phyloP scores from a whole-genome alignment of 2,888 invertebrate species.

The Amphipoea lucens region DNA sequence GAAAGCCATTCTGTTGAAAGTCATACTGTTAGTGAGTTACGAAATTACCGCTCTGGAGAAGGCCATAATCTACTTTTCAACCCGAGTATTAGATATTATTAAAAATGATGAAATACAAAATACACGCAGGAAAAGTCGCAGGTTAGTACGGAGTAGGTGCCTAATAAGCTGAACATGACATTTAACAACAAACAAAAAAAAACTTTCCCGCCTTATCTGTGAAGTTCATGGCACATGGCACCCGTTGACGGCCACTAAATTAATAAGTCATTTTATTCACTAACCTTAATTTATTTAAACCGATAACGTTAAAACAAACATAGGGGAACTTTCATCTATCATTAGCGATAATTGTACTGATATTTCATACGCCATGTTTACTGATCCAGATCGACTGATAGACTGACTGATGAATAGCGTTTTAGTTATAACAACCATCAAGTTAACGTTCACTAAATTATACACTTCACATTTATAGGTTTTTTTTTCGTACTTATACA shows the following conservation, averaged over 20 bases:
- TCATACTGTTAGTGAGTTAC: too few species aligned
- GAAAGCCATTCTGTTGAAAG: too few species aligned
- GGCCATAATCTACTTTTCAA: too few species aligned
- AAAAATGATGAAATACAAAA: too few species aligned
- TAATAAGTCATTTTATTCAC: constrained; percentile 5
- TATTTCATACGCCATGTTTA: constrained; percentile 23
- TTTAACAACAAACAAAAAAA: neutral
- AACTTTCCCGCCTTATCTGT: neutral
- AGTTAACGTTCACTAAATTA: constrained; percentile 5
- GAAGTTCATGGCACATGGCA: neutral
- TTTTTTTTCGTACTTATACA: too few species aligned
- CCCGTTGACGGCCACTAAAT: neutral
- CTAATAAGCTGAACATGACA: neutral
- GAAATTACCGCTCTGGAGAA: too few species aligned
- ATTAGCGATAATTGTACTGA: constrained; percentile 23
- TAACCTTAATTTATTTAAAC: neutral
- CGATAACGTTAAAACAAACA: neutral
- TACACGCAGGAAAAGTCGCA: too few species aligned
- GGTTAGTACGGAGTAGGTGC: too few species aligned
- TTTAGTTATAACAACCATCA: neutral
- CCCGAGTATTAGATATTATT: too few species aligned
- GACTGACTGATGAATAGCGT: constrained; percentile 7
- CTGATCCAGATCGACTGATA: constrained; percentile 32
- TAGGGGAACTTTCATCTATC: neutral
- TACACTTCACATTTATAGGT: neutral